Conservation (phyloP, 2,888 invertebrate species). For the Brachyopa scutellaris region DNA sequence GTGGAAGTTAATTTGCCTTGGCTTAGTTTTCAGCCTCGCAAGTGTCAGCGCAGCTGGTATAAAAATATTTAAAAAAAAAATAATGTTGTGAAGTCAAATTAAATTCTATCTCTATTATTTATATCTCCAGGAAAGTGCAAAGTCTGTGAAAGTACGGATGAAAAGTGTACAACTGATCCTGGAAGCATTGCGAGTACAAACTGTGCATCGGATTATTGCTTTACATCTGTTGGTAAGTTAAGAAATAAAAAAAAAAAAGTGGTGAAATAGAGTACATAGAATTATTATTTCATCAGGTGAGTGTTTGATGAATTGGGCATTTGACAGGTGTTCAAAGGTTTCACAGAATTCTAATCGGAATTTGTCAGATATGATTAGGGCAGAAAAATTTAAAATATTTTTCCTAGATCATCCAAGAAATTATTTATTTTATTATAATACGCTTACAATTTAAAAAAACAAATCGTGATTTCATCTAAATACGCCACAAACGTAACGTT, state of each 20-base stretch:
- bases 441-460: no score
- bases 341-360: no score
- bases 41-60: slow-evolving; percentile 10
- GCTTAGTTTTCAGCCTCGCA: slow-evolving; percentile 19
- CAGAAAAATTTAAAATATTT: no score
- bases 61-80: not conserved
- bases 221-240: slow-evolving; percentile 47
- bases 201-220: slow-evolving; percentile 4
- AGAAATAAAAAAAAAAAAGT: no score
- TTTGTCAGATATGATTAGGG: no score
- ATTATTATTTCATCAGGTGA: no score
- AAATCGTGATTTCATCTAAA: no score
- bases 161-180: slow-evolving; percentile 1
- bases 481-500: no score
- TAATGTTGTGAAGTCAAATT: not conserved
- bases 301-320: no score
- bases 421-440: not conserved
- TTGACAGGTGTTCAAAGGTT: no score
- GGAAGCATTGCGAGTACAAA: not conserved
- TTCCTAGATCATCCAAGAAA: no score
- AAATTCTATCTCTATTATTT: not conserved
- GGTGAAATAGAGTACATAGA: no score
- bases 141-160: slow-evolving; percentile 10
- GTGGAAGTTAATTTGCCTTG: slow-evolving; percentile 13
- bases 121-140: slow-evolving; percentile 21